Percentiles rank a stretch among this genome's conserved stretches.
These are phyloP conservation scores for Ophioderma brevispina DNA, from an alignment of 35 echinoderm and acorn worm species.

Conservation along the genomic window DNA sequence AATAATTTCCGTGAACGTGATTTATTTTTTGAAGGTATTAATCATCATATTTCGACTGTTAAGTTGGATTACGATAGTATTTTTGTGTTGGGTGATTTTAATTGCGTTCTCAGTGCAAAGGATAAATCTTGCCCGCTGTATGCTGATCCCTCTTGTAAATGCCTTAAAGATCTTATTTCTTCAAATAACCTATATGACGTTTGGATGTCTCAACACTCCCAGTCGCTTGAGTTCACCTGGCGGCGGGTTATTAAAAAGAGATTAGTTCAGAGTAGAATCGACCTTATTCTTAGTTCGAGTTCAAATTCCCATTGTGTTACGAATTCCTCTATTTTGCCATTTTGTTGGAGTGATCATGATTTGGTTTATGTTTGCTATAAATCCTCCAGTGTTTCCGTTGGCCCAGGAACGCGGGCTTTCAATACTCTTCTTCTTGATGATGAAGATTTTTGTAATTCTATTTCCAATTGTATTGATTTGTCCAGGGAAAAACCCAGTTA, in stretches of 20 bases:
- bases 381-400: neutral
- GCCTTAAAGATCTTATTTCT: neutral
- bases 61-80: no score
- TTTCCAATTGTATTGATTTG: neutral
- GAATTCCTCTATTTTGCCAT: neutral
- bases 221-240: neutral
- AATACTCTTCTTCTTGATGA: neutral
- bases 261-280: neutral
- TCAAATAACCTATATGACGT: neutral
- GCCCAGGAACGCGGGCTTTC: neutral
- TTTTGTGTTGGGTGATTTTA: neutral
- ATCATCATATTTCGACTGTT: no score
- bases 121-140: neutral
- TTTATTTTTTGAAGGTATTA: no score
- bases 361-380: neutral
- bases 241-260: neutral
- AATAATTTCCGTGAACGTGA: no score
- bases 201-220: neutral
- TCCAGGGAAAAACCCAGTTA: neutral
- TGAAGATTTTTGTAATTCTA: neutral
- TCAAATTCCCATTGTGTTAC: neutral
- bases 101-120: neutral
- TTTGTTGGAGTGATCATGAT: neutral
- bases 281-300: neutral
- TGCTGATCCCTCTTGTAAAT: neutral